Evolutionary conservation across 2,797 vertebrate species (phyloP), one percentile per base, ranked within the genome.

Genomic region (Cyprinodon diabolis): DNA sequence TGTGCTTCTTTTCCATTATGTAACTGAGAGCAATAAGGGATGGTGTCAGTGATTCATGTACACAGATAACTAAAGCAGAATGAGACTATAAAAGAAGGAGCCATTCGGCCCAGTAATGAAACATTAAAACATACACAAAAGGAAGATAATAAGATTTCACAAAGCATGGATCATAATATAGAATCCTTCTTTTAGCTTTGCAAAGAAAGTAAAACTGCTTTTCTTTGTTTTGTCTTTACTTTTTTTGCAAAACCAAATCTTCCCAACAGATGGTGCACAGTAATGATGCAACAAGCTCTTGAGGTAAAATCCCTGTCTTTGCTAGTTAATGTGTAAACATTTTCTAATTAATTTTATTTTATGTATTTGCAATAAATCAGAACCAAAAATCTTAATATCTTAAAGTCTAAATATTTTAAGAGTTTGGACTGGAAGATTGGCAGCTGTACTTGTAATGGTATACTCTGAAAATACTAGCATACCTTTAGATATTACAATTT

Each of bases 1-100:
- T 80, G 80, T 76, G 71, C 63, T 57, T 68, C 56, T 77, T 69
- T 63, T 67, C 71, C 4, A 58, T 81, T 76, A 68, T 74, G 52
- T 77, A 74, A 68, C 14, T 6, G 14, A 17, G 54, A 54, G 60
- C 62, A 73, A 71, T 77, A 57, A 71, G 55, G 40, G 21, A 71
- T 4, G 23, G 25, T n/a, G 70, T 70, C 71, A 66, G 54, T 68
- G 48, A 21, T 68, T 74, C 65, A 69, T 82, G 35, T 56, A 56
- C 23, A 58, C 15, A 68, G 8, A 79, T 77, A 79, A 70, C 78
- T 60, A 69, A 63, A 43, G 30, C 21, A 45, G 19, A 47, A 14
- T 23, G 23, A 40, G 10, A 43, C 15, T 52, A 51, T 17, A 54
- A 58, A n/a, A 25, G 47, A 10, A 58, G 2, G 51, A 69, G 35